A percentile compares a stretch with the other conserved stretches of the same genome.
Conservation (phyloP, 2,797 vertebrate genomes). For the Ptychobarbus kaznakovi region DNA sequence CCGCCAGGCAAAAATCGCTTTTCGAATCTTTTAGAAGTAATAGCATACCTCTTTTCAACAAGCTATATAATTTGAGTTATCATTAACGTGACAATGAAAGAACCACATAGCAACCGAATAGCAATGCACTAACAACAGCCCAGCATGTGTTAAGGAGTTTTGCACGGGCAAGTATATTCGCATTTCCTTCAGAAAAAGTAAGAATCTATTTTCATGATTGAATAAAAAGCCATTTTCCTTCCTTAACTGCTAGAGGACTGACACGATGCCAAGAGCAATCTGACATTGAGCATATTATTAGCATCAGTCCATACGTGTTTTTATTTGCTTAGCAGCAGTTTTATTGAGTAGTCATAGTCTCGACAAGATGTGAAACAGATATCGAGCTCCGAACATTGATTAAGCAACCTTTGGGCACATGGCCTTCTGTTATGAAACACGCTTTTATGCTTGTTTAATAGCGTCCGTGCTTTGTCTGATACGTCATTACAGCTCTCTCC, state of each 20-base stretch:
- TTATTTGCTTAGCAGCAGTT: constrained; percentile 1
- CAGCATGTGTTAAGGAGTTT: not conserved
- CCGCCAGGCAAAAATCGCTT: not conserved
- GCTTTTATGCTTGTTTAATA: constrained; percentile 6
- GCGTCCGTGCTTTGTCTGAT: not conserved
- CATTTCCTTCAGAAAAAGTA: not conserved
- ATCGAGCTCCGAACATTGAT: not conserved
- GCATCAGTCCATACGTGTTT: not conserved
- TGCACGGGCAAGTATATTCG: not conserved
- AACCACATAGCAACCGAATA: not conserved
- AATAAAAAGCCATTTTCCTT: not conserved
- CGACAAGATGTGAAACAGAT: not conserved
- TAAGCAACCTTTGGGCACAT: constrained; percentile 3
- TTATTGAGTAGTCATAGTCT: not conserved
- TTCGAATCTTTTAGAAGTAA: not conserved
- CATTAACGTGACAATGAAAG: not conserved
- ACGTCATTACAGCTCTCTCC: not conserved
- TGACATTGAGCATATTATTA: constrained; percentile 1
- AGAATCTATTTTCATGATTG: not conserved
- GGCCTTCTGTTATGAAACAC: not conserved
- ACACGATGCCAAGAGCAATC: not conserved
- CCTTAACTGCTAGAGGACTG: not conserved
- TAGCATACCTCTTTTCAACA: not conserved
- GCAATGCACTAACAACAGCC: not conserved
- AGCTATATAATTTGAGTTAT: not conserved